A percentile compares a stretch with the other conserved stretches of the same genome.
Conservation (phyloP, 2,888 invertebrate genomes). For the Lingula anatina region DNA sequence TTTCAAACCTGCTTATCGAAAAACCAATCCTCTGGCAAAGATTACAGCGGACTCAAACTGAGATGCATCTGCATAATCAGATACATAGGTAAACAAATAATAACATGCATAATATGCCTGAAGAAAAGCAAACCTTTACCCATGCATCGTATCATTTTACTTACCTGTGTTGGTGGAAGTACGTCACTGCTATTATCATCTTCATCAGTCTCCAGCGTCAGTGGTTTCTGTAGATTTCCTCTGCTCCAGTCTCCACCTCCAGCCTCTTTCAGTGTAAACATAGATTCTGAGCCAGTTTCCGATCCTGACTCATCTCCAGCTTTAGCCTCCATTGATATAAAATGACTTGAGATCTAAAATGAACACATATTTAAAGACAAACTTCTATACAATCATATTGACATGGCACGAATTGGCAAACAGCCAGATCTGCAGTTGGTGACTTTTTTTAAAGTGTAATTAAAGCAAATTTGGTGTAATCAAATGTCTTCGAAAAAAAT, state of each 20-base stretch:
- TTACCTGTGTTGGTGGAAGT: slow-evolving; percentile 30
- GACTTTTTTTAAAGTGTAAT: no score
- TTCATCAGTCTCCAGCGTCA: no score
- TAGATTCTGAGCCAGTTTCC: slow-evolving; percentile 28
- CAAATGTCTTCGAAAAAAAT: neutral
- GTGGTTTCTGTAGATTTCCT: slow-evolving; percentile 4
- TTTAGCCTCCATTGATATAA: neutral
- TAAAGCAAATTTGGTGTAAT: no score
- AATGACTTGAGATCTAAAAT: no score
- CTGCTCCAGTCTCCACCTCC: neutral
- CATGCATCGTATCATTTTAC: neutral
- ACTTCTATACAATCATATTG: no score
- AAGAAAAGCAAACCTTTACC: neutral
- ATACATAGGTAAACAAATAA: neutral
- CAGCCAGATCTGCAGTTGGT: no score
- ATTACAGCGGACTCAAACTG: no score
- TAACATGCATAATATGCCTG: neutral
- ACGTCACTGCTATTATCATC: slow-evolving; percentile 27
- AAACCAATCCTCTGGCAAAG: no score
- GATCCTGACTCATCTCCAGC: slow-evolving; percentile 20
- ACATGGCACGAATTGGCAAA: no score
- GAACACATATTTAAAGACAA: no score
- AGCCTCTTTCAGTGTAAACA: slow-evolving; percentile 12
- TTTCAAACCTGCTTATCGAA: no score
- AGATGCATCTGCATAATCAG: no score